Base-by-base conservation (phyloP, 2,888 invertebrate genomes). In the Dorcus hopei region DNA sequence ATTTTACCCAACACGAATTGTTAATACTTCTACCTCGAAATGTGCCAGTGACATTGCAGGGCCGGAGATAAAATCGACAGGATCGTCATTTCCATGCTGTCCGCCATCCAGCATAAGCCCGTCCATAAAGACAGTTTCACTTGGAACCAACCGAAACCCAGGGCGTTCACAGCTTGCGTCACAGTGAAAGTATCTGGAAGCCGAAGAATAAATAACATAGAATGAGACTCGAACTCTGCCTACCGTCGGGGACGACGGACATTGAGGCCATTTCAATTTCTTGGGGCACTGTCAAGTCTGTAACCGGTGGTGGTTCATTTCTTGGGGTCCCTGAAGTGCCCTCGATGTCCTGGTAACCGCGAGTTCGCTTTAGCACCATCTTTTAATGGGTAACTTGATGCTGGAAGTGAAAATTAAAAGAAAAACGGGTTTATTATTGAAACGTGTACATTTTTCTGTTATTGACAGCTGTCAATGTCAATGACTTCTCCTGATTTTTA, bases 61-160 rank as follows among this genome's bases (percentile, higher is more conserved):
- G 96, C 94, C 9, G 97, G 96, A 11, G 95, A 93, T 41, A 97
- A 80, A 62, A 97, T 95, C 68, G 95, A 94, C 40, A 97, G 80
- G 70, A 97, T 95, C 73, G 96, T 97, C 93, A 97, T 97, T 80
- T 97, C 97, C 96, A 97, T 97, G 55, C 95, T 95, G 77, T 97
- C 97, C 0, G 96, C 95, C 95, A 96, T 97, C 96, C 94, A 92
- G 74, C 93, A 92, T 1, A 93, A 80, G 0, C 93, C 93, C 14
- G 93, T 93, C 72, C 91, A 90, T 14, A 93, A 80, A 0, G 93
- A 93, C 48, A 93, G 75, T 75, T 92, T 92, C 0, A 93, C 91
- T 86, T 93, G 93, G 75, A 93, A 93, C 85, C 90, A 91, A 39
- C 93, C 93, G 78, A 93, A 93, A 1, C 93, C 93, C 47, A 93